These are phyloP conservation scores for Scomber colias DNA, from an alignment of 2,113 vertebrate genomes.

Conservation along the genomic window DNA sequence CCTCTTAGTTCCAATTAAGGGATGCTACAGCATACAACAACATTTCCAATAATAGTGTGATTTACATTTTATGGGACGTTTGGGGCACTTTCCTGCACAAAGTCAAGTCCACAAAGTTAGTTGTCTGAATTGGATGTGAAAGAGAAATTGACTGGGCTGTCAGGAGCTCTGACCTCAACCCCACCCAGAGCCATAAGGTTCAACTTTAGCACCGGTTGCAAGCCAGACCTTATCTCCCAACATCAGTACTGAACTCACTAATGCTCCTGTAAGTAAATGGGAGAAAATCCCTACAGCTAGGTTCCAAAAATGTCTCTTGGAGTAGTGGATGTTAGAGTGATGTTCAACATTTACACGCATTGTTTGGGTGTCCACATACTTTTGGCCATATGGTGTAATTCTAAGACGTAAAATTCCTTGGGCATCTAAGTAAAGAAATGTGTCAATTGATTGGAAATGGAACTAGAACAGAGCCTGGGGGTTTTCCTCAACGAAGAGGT, in stretches of 20 bases:
- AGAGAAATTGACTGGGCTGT: background rate
- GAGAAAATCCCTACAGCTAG: background rate
- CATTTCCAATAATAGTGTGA: no score
- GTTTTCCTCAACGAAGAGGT: constrained; percentile 35
- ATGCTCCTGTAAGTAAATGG: background rate
- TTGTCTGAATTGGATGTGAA: background rate
- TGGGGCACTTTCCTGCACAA: no score
- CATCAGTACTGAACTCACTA: background rate
- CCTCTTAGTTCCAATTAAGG: no score
- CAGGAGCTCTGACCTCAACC: background rate
- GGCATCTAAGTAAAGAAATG: constrained; percentile 29
- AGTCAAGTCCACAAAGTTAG: no score
- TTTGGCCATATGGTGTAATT: constrained; percentile 3
- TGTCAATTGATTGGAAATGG: constrained; percentile 59
- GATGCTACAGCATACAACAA: no score
- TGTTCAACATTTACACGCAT: background rate
- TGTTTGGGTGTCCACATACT: background rate
- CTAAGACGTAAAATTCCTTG: constrained; percentile 27
- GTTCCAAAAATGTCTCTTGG: constrained; percentile 4
- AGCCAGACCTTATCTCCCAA: background rate
- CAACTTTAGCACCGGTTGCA: background rate
- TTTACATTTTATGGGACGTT: no score
- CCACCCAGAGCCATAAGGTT: background rate
- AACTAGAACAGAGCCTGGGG: constrained; percentile 67
- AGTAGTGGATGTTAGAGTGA: background rate